A percentile compares a stretch with the other conserved stretches of the same genome.
Conservation (phyloP, 2,113 vertebrate genomes). For the Scophthalmus maximus region DNA sequence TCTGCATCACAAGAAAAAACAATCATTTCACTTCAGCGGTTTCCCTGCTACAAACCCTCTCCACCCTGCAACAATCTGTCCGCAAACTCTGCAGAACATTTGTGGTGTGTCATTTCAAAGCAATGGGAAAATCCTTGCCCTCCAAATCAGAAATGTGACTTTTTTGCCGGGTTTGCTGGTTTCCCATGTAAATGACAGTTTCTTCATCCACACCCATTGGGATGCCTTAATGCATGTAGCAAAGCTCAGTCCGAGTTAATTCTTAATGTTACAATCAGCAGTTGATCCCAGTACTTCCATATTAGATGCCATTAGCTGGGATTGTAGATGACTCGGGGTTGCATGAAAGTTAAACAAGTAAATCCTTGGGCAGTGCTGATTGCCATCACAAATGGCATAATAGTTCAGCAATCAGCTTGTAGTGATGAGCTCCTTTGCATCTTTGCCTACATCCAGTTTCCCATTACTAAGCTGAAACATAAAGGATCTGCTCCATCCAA, state of each 20-base stretch:
- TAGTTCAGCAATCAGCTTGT: constrained; percentile 54
- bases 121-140: constrained; percentile 56
- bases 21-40: constrained; percentile 58
- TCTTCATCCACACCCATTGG: background rate
- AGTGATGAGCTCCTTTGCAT: constrained; percentile 43
- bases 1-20: constrained; percentile 67
- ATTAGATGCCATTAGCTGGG: constrained; percentile 13
- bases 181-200: constrained; percentile 6
- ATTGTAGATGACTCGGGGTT: constrained; percentile 15
- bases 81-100: constrained; percentile 50
- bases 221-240: background rate
- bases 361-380: constrained; percentile 13
- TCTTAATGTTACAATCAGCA: background rate
- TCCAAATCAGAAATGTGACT: constrained; percentile 39
- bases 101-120: constrained; percentile 58
- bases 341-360: constrained; percentile 39
- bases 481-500: constrained; percentile 2
- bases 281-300: constrained; percentile 13
- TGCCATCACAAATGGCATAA: constrained; percentile 50
- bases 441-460: constrained; percentile 37
- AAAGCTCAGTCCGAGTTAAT: background rate
- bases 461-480: constrained; percentile 20
- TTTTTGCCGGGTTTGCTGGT: constrained; percentile 31
- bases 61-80: constrained; percentile 45
- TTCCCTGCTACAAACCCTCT: constrained; percentile 51